Conservation (phyloP, 2,888 invertebrate genomes). For the Thereva unica region DNA sequence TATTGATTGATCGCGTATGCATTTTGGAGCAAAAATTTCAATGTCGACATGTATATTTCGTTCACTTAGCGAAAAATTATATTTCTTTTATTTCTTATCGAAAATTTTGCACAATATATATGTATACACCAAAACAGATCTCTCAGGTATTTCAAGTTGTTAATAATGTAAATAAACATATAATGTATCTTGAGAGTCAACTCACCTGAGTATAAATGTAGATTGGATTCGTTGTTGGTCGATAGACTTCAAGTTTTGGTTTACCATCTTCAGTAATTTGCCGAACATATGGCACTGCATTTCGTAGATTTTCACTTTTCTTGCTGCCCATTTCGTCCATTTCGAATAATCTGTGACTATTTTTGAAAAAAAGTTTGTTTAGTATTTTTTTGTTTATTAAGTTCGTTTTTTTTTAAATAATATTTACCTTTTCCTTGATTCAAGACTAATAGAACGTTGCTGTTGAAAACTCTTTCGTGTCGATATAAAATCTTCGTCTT, state of each 20-base stretch:
- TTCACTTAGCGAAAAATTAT: too few relatives aligned
- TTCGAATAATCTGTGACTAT: constrained; percentile 60
- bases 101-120: too few relatives aligned
- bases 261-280: constrained; percentile 66
- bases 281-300: constrained; percentile 65
- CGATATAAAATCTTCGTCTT: constrained; percentile 61
- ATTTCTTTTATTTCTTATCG: too few relatives aligned
- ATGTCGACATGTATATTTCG: too few relatives aligned
- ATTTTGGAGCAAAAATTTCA: too few relatives aligned
- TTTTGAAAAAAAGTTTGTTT: constrained; percentile 10
- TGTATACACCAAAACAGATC: constrained; percentile 15
- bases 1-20: too few relatives aligned
- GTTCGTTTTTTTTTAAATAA: neutral
- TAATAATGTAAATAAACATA: constrained; percentile 32
- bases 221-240: constrained; percentile 63
- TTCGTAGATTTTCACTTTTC: constrained; percentile 65
- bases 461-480: constrained; percentile 67
- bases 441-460: constrained; percentile 65
- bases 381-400: neutral
- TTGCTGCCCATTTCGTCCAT: constrained; percentile 66
- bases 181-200: too few relatives aligned
- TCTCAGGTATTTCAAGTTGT: constrained; percentile 39
- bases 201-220: constrained; percentile 60
- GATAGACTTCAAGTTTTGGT: constrained; percentile 62
- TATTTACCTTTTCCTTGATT: constrained; percentile 63